Evolutionary conservation across 2,888 invertebrate species (phyloP), one percentile per base, ranked within the genome.

Genomic region (Mythimna impura): DNA sequence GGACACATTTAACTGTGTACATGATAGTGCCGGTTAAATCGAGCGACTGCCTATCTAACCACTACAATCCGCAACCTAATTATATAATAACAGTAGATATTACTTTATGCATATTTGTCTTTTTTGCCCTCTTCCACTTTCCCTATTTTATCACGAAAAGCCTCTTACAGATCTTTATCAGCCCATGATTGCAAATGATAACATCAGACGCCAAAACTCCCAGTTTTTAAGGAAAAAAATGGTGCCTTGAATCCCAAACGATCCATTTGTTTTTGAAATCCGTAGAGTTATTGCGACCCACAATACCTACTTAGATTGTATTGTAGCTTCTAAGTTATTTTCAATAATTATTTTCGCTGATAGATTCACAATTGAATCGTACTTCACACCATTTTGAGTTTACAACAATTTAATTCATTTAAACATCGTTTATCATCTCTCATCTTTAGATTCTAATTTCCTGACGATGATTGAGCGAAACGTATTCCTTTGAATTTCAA

Each of bases 361-460:
- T 25, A 61, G 54, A 52, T 57, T 55, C 22, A 8, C 7, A 22
- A 43, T 43, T 17, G 20, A 55, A 62, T 57, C 0, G 1, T 30
- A 58, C 43, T 63, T 52, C 58, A 68, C 36, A 14, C 30, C 20
- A 3, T 60, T 64, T 60, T 54, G 70, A 60, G 47, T 22, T 61
- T 55, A 65, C 14, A 63, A 68, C 30, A 64, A 50, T 60, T 50
- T 52, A 22, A 66, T 66, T 63, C 12, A 12, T 12, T 66, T 65
- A 12, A 20, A 17, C 55, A 40, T 64, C 66, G 20, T 71, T 71
- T 57, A 71, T 75, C 64, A 52, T 66, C 3, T 72, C 57, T 52
- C 67, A 61, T 65, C 60, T 67, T 9, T 63, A 50, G 47, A 67
- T 40, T 80, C 57, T 50, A 80, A 79, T 80, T 71, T 79, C 61